A percentile compares a stretch with the other conserved stretches of the same genome.
Evolutionary conservation across 2,888 invertebrate genomes (phyloP).

Genomic region (Eremobia ochroleuca): DNA sequence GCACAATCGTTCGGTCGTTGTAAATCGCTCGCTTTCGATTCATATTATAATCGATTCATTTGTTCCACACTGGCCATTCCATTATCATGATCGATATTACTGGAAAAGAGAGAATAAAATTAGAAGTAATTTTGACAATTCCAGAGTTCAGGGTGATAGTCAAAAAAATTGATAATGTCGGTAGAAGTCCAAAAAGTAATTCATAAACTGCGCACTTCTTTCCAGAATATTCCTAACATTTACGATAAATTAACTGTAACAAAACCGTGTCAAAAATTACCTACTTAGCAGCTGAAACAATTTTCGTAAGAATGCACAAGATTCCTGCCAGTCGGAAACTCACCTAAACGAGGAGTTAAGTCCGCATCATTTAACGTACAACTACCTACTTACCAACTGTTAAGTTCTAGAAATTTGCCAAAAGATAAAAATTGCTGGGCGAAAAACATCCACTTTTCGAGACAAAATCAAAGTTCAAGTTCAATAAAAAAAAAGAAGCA

Average conservation of each 20-base stretch:
- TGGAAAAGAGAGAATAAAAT: slow-evolving; percentile 23
- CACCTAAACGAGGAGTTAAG: neutral
- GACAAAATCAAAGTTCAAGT: slow-evolving; percentile 54
- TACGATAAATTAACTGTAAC: neutral
- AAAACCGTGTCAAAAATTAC: neutral
- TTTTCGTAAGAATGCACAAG: slow-evolving; percentile 16
- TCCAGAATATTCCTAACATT: neutral
- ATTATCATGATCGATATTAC: slow-evolving; percentile 34
- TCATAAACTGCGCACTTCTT: neutral
- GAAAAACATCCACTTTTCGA: slow-evolving; percentile 5
- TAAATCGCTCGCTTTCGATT: slow-evolving; percentile 58
- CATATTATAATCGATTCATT: slow-evolving; percentile 63
- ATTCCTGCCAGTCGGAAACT: slow-evolving; percentile 26
- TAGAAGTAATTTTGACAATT: slow-evolving; percentile 1
- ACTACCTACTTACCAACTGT: neutral
- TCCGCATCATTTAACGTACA: slow-evolving; percentile 14
- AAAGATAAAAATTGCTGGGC: slow-evolving; percentile 4
- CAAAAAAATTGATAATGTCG: slow-evolving; percentile 5
- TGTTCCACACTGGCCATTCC: slow-evolving; percentile 39
- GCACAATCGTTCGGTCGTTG: slow-evolving; percentile 44
- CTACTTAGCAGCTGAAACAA: slow-evolving; percentile 13
- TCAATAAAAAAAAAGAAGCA: slow-evolving; percentile 28
- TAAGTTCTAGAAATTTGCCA: slow-evolving; percentile 26
- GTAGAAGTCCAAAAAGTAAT: slow-evolving; percentile 20
- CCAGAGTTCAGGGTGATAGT: slow-evolving; percentile 10